Base-by-base conservation (phyloP, 1,140 invertebrate species). In the Leptinotarsa texana region DNA sequence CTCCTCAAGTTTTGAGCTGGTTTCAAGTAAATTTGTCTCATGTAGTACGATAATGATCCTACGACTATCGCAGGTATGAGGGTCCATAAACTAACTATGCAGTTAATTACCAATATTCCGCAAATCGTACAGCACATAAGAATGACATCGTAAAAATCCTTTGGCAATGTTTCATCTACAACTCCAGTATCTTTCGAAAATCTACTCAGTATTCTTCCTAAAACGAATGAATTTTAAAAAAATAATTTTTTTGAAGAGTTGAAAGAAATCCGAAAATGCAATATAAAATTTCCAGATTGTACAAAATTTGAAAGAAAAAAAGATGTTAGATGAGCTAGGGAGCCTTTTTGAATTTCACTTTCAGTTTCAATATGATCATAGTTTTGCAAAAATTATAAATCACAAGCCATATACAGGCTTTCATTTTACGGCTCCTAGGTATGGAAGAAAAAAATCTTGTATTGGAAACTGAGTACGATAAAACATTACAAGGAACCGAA, bases 1-100 rank as follows among this genome's bases (percentile, higher is more conserved):
- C 95, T 87, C 84, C 96, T 96, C 6, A 97, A 89, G 81, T 94
- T 94, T 77, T 95, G 90, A 1, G 94, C 94, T 0, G 94, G 94
- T 63, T 90, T 90, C 13, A 97, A 85, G 83, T 96, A 97, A 73
- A 96, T 91, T 75, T 89, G 88, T n/a, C 95, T 85, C n/a, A 95
- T 89, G 73, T 89, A 89, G 72, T 92, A 89, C 80, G 97, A 95
- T 0, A 95, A 75, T 0, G 90, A 80, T 3, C 88, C 86, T 3
- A 97, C 87, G 17, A 93, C 84, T 0, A 92, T 77, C 1, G 93
- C 90, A 0, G 94, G 91, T 6, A 93, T 81, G 2, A 94, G 74
- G 62, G 96, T 92, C 86, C 90, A 92, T 0, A 91, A 90, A 80
- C 95, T 92, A 0, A 70, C 69, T 11, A 71, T 57, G 17, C 48